These are phyloP conservation scores for Penaeus vannamei DNA, from an alignment of 1,140 invertebrate genomes.

Conservation along the genomic window DNA sequence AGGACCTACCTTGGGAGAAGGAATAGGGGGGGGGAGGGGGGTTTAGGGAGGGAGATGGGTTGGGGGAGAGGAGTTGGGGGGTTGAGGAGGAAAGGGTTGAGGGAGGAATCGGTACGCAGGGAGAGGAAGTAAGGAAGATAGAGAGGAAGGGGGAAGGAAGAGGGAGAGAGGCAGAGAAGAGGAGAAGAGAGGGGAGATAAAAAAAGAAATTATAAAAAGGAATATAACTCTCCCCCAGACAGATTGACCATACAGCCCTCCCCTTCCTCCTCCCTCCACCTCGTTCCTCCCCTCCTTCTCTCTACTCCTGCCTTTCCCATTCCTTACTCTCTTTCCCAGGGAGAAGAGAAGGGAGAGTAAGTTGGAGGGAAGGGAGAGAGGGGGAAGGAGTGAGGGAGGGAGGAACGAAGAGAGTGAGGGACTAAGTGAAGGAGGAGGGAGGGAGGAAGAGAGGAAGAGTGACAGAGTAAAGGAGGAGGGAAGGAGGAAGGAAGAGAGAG, in stretches of 20 bases:
- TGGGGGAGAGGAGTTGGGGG: background rate
- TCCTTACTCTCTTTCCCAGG: background rate
- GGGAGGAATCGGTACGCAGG: background rate
- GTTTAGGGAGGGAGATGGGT: background rate
- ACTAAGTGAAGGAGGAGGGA: background rate
- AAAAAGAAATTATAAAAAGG: background rate
- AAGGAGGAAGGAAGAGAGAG: too few species aligned
- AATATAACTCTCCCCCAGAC: too few species aligned
- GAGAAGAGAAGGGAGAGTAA: background rate
- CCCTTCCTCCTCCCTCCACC: too few species aligned
- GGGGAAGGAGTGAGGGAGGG: background rate
- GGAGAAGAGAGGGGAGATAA: background rate
- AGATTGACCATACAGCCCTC: too few species aligned
- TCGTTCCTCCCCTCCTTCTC: background rate
- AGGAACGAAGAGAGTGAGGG: background rate
- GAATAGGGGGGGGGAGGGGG: background rate
- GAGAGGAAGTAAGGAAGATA: conserved; percentile 13
- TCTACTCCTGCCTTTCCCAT: background rate
- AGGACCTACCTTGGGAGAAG: too few species aligned
- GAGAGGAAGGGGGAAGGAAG: background rate
- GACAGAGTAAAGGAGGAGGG: too few species aligned
- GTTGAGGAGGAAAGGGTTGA: background rate
- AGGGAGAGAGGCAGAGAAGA: background rate
- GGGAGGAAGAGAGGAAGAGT: too few species aligned
- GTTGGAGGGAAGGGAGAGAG: background rate